Evolutionary conservation across 1,140 invertebrate genomes (phyloP), one percentile per base, ranked within the genome.

Genomic region (Anthonomus grandis): DNA sequence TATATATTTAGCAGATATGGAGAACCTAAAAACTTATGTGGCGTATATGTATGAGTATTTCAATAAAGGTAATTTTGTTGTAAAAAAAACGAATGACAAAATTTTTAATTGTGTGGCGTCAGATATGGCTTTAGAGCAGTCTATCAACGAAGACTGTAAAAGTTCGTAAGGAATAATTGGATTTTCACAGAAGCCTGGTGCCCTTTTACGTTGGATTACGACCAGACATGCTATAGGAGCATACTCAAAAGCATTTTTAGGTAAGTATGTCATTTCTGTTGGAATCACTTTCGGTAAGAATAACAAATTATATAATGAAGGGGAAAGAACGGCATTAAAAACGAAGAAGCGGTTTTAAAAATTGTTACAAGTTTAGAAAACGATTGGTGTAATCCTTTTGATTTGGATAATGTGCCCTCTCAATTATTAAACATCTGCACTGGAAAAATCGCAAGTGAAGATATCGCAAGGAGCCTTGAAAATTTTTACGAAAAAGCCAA

Each of bases 31-130:
- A 22, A 50, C 13, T 34, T n/a, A 34, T 9, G 24, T 38, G 24
- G 25, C 47, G 12, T 19, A 50, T 18, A 50, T 50, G 31, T 38
- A 42, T 50, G 19, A 38, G 17, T 50, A 37, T 50, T n/a, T 50
- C 41, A 13, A 5, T 6, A 13, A 39, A 3, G 49, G 49, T 13
- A 52, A 52, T 44, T 52, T 52, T 52, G 49, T 52, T 19, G 49
- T 52, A 4, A 52, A 52, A 25, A 52, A 42, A 44, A 45, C 49
- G 15, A 44, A 24, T 42, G 37, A 52, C 21, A 52, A 46, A 44
- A 46, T 22, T 21, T 44, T 52, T 25, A 46, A 42, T 44, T 52
- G 49, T 52, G 47, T 50, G n/a, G 25, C 31, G 10, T 50, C 34
- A n/a, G 47, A 50, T 22, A 50, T 41, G 47, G 47, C n/a, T 9